Base-by-base conservation (phyloP, 2,113 vertebrate species). In the Corydoras sp. region DNA sequence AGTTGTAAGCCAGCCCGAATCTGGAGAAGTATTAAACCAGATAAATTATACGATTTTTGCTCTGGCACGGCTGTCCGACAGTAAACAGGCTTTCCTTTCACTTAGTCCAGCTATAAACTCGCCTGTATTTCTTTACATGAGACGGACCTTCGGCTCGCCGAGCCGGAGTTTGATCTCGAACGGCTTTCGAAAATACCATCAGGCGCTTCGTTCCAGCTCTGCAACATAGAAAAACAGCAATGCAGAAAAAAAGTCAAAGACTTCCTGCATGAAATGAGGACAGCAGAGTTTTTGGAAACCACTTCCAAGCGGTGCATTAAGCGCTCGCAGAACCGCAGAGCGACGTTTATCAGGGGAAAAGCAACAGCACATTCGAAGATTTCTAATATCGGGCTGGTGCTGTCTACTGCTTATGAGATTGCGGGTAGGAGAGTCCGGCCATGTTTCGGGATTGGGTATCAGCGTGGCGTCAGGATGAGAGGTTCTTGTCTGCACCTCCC, bases 161-260 rank as follows among this genome's bases (percentile, higher is more conserved):
- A 43, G 35, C 35, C 7, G 35, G 35, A 43, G 35, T 43, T 43
- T 43, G 35, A 43, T 43, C 35, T 84, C 77, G 77, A 72, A 76
- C 78, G 81, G 83, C 82, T 76, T 76, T 66, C 80, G 76, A 80
- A 89, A 88, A 89, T 81, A 77, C 82, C 84, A 84, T 86, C 82
- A 85, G 83, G 77, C 80, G 84, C 82, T 88, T 86, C 81, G 82
- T 85, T 86, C 81, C 81, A 71, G 81, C 74, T 67, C 70, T 8
- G 35, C 35, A 43, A 43, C 35, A 43, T 43, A 43, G 35, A 43
- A 43, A 43, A 43, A 43, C 35, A 43, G 35, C 35, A 4, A 43
- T 43, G 35, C 35, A 43, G 35, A 43, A 43, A 24, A 24, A 43
- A 43, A 43, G 35, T 15, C 50, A 83, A 84, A 83, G 71, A 73